Evolutionary conservation across 2,797 vertebrate genomes (phyloP), one percentile per base, ranked within the genome.

Genomic region (Cynodonichthys magdalenae): DNA sequence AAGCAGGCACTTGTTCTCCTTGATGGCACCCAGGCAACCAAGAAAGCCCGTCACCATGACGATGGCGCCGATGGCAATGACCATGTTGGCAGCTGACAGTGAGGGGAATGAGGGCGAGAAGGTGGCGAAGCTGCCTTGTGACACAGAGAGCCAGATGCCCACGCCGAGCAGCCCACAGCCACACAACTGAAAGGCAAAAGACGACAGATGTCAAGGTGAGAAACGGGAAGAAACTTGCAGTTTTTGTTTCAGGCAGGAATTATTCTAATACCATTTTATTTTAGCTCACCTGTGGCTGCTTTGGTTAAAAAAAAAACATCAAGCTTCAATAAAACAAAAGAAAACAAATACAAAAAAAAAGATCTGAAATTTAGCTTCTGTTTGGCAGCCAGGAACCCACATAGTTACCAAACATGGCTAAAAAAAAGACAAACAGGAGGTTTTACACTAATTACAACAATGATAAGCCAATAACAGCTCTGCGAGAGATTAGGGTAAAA

Each of bases 1-100:
- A 63, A 99, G 95, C 92, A 99, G 96, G 95, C 97, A 99, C 96
- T 98, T 99, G 93, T 98, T 99, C 94, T 99, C 97, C 93, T 98
- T 99, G 93, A 99, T 98, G 94, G 97, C 95, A 75, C 97, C 97
- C 71, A 99, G 93, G 85, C 97, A 99, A 69, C 97, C 97, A n/a
- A 99, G 94, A 77, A 99, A 99, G 80, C 96, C 97, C 0, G 96
- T 98, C 91, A 98, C 96, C 97, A 99, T 99, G 93, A 98, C 91
- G 39, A 97, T 92, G 86, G 97, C 94, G 51, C 97, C 97, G 6
- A 98, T 91, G 89, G 92, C 92, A 63, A 99, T 98, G 79, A 99
- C 95, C 31, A 99, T 92, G 87, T 99, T 99, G 94, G 97, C 97
- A 62, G 97, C 97, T 1, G 98, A 99, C 69, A 99, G 94, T 0